Percentiles rank a stretch among this genome's conserved stretches.
phyloP scores from a whole-genome alignment of 2,888 invertebrate species.

The Atherix ibis region DNA sequence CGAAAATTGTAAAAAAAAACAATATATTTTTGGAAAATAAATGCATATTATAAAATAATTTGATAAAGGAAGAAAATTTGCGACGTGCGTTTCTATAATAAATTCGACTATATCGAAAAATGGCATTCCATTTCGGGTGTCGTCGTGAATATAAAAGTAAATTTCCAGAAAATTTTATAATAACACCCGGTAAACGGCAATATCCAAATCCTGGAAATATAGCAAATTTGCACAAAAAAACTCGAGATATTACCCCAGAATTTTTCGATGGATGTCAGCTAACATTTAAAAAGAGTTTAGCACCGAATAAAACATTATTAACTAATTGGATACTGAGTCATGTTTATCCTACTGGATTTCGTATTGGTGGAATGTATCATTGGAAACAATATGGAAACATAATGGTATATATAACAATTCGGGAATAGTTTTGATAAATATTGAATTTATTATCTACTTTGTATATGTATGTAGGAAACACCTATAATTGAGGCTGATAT shows the following conservation, averaged over 20 bases:
- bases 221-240: slow-evolving; percentile 23
- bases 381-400: slow-evolving; percentile 19
- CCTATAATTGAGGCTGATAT: slow-evolving; percentile 28
- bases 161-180: slow-evolving; percentile 24
- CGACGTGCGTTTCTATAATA: too few relatives aligned
- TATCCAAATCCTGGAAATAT: slow-evolving; percentile 28
- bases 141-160: too few relatives aligned
- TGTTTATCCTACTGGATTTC: slow-evolving; percentile 25
- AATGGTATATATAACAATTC: too few relatives aligned
- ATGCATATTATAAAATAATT: too few relatives aligned
- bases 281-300: slow-evolving; percentile 21
- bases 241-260: slow-evolving; percentile 27
- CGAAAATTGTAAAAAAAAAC: too few relatives aligned
- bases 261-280: slow-evolving; percentile 28
- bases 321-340: slow-evolving; percentile 27
- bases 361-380: slow-evolving; percentile 27
- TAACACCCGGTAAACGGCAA: slow-evolving; percentile 17
- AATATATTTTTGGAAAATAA: too few relatives aligned
- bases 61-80: too few relatives aligned
- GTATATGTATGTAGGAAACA: slow-evolving; percentile 18
- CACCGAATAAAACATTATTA: slow-evolving; percentile 22
- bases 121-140: too few relatives aligned
- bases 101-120: too few relatives aligned
- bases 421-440: too few relatives aligned
- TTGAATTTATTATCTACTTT: too few relatives aligned